Evolutionary conservation across 1,140 invertebrate genomes (phyloP).

Genomic region (Ridgeia piscesae): DNA sequence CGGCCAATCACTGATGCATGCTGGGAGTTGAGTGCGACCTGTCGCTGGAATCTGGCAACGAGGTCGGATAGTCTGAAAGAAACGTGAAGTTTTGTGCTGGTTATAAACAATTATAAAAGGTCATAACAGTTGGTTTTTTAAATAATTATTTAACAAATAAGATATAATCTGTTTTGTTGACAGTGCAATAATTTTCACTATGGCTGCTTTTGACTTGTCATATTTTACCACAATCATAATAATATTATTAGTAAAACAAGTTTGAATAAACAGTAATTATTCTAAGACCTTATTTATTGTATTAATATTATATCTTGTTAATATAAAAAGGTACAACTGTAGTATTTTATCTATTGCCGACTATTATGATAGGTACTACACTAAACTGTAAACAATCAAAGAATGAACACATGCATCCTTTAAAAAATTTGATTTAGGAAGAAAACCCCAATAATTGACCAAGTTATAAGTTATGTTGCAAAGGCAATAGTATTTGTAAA

Average conservation of each 20-base stretch:
- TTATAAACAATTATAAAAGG: background rate
- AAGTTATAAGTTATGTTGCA: no score
- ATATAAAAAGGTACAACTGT: no score
- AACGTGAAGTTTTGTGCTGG: background rate
- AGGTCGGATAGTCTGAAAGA: background rate
- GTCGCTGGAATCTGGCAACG: background rate
- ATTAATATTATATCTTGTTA: no score
- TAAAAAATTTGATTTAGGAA: no score
- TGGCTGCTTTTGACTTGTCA: background rate
- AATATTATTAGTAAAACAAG: background rate
- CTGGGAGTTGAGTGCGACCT: background rate
- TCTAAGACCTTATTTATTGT: no score
- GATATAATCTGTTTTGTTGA: background rate
- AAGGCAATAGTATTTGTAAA: no score
- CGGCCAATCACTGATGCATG: conserved; percentile 55
- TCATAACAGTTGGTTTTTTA: background rate
- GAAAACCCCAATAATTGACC: no score
- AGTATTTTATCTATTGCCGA: no score
- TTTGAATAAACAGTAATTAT: background rate
- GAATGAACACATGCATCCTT: no score
- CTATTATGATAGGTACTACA: no score
- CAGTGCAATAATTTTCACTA: background rate
- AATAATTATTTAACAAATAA: no score
- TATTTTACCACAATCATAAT: background rate
- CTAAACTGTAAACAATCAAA: no score